Evolutionary conservation across 2,113 vertebrate species (phyloP).

Genomic region (Leiothrix lutea): DNA sequence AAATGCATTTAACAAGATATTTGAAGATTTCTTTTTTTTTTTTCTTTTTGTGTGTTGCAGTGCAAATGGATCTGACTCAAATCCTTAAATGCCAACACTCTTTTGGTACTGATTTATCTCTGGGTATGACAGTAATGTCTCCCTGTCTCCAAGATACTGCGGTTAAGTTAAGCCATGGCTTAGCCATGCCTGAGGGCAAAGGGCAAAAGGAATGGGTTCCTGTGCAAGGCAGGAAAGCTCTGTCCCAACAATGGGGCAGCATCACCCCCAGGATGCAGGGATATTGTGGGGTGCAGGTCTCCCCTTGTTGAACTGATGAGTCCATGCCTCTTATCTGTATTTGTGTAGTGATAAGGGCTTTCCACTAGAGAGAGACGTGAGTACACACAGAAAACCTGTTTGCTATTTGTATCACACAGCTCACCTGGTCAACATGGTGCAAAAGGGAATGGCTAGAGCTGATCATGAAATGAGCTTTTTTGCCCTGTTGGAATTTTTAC

Average conservation of each 20-base stretch:
- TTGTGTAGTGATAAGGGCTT: slow-evolving; percentile 52
- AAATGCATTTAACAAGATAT: not conserved
- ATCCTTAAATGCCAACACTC: not conserved
- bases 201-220: not conserved
- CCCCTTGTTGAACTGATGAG: not conserved
- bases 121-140: not conserved
- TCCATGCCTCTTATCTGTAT: not conserved
- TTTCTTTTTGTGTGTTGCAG: not conserved
- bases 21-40: not conserved
- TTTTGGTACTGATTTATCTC: not conserved
- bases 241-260: not conserved
- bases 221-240: not conserved
- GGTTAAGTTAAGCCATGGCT: not conserved
- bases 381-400: slow-evolving; percentile 49
- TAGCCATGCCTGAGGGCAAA: not conserved
- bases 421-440: slow-evolving; percentile 27
- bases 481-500: not conserved
- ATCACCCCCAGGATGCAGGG: not conserved
- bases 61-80: not conserved
- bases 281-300: not conserved
- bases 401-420: not conserved
- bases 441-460: not conserved
- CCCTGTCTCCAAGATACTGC: not conserved
- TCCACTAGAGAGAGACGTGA: slow-evolving; percentile 69
- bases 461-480: not conserved